Evolutionary conservation across 1,140 invertebrate species (phyloP).

Genomic region (Leptopilina clavipes): DNA sequence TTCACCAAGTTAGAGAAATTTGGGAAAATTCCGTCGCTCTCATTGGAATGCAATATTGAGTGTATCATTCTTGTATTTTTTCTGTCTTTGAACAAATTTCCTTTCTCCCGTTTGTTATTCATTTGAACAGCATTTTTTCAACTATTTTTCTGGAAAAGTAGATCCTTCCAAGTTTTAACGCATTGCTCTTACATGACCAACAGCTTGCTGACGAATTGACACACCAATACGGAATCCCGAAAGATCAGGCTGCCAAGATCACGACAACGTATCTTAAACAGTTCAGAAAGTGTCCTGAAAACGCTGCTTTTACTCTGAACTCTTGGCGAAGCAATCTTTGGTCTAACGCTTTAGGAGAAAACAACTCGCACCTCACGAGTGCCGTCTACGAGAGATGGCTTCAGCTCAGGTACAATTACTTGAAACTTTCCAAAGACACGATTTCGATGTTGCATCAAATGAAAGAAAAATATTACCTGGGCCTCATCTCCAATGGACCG

Average conservation of each 20-base stretch:
- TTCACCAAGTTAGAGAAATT: conserved; percentile 21
- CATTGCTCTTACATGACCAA: conserved; percentile 62
- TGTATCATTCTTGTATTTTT: conserved; percentile 43
- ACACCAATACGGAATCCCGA: conserved; percentile 79
- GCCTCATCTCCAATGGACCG: conserved; percentile 88
- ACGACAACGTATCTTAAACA: conserved; percentile 81
- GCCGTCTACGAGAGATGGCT: conserved; percentile 85
- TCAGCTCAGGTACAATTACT: conserved; percentile 82
- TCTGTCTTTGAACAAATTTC: neutral
- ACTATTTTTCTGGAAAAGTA: conserved; percentile 11
- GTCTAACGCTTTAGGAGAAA: conserved; percentile 83
- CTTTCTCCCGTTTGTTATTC: conserved; percentile 25
- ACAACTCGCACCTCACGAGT: conserved; percentile 81
- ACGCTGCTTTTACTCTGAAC: conserved; percentile 81
- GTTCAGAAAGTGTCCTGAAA: conserved; percentile 87
- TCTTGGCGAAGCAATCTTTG: conserved; percentile 85
- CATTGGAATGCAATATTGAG: conserved; percentile 45
- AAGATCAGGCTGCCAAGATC: conserved; percentile 78
- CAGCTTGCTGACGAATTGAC: conserved; percentile 83
- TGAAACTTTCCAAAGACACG: conserved; percentile 80
- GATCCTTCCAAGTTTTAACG: conserved; percentile 49
- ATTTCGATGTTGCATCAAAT: conserved; percentile 80
- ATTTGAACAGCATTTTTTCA: conserved; percentile 20
- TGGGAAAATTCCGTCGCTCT: neutral
- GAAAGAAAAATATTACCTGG: conserved; percentile 82